These are phyloP conservation scores for Taurulus bubalis DNA, from an alignment of 2,113 vertebrate species.

Conservation along the genomic window DNA sequence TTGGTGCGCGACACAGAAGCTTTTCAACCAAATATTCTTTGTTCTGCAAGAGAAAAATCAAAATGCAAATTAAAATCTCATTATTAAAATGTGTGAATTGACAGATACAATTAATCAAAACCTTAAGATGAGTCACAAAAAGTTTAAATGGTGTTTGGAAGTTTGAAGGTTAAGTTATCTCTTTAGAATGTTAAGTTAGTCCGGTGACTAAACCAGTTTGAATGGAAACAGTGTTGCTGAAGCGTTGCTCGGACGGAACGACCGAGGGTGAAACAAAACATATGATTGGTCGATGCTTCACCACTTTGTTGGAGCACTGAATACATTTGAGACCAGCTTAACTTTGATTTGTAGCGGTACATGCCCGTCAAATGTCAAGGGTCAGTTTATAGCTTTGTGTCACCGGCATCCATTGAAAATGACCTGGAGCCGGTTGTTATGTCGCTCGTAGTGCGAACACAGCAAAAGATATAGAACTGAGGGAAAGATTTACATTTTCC, in stretches of 20 bases:
- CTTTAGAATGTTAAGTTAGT: neutral
- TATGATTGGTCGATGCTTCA: neutral
- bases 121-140: neutral
- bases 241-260: neutral
- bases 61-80: slow-evolving; percentile 2
- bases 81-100: neutral
- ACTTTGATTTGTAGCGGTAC: neutral
- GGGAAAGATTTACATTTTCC: neutral
- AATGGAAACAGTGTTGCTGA: neutral
- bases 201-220: neutral
- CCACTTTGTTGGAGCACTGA: too few species aligned
- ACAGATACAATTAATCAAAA: neutral
- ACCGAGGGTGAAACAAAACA: neutral
- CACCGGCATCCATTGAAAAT: neutral
- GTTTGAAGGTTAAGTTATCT: neutral
- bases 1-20: slow-evolving; percentile 92
- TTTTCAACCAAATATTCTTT: slow-evolving; percentile 97
- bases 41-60: slow-evolving; percentile 87
- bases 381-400: neutral
- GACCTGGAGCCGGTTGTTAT: neutral
- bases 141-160: neutral
- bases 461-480: neutral
- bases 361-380: neutral
- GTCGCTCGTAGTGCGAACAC: neutral
- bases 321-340: neutral